Evolutionary conservation across 2,888 invertebrate species (phyloP).

Genomic region (Hoplodrina ambigua): DNA sequence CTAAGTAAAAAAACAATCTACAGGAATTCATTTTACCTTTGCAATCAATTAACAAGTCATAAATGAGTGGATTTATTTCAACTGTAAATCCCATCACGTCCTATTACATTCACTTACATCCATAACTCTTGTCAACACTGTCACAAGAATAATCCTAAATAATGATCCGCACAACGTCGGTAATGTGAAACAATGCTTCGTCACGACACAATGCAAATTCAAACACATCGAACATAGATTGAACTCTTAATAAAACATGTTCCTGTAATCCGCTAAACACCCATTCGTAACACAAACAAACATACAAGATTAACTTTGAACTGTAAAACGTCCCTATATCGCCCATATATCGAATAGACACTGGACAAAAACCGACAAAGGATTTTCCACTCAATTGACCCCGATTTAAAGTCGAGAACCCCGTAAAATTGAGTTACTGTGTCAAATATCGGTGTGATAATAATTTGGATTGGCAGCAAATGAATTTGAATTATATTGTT

Average conservation of each 20-base stretch:
- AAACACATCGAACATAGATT: slow-evolving; percentile 54
- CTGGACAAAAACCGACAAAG: slow-evolving; percentile 46
- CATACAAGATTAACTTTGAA: slow-evolving; percentile 65
- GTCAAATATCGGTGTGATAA: slow-evolving; percentile 55
- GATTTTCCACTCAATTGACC: slow-evolving; percentile 68
- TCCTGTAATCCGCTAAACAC: slow-evolving; percentile 56
- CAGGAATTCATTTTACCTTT: no score
- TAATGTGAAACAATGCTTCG: slow-evolving; percentile 32
- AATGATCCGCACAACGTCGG: slow-evolving; percentile 15
- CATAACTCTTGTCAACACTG: slow-evolving; percentile 26
- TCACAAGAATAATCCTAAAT: slow-evolving; percentile 23
- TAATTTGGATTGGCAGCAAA: slow-evolving; percentile 37
- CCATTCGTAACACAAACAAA: slow-evolving; percentile 63
- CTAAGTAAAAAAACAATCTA: no score
- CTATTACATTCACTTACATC: neutral
- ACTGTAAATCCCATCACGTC: neutral
- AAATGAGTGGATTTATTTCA: neutral
- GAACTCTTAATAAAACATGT: slow-evolving; percentile 58
- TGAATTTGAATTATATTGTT: slow-evolving; percentile 35
- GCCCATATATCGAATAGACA: slow-evolving; percentile 43
- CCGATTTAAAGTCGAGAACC: slow-evolving; percentile 64
- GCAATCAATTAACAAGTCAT: neutral
- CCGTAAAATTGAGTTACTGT: slow-evolving; percentile 64
- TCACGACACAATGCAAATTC: slow-evolving; percentile 48
- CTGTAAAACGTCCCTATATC: slow-evolving; percentile 49